Conservation (phyloP, 1,140 invertebrate genomes). For the Diorhabda sublineata region DNA sequence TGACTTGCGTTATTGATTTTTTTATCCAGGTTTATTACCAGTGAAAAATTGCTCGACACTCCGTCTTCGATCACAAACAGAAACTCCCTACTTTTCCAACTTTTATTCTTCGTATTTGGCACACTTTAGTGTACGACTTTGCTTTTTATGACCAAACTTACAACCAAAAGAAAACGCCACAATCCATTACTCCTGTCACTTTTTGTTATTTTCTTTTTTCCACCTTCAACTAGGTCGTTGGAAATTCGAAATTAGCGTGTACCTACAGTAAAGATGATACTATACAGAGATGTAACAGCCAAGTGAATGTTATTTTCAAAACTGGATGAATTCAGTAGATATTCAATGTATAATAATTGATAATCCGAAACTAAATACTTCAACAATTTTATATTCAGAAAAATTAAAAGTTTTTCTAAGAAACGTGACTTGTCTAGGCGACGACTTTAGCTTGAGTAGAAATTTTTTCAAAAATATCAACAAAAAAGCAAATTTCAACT, state of each 20-base stretch:
- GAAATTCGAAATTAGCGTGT: neutral
- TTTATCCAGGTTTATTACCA: neutral
- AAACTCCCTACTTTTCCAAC: neutral
- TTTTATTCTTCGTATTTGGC: neutral
- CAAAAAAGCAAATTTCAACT: too few species aligned
- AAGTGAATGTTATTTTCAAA: too few species aligned
- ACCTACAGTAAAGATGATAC: neutral
- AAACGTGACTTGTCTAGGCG: too few species aligned
- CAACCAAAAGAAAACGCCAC: neutral
- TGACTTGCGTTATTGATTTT: neutral
- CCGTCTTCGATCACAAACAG: neutral
- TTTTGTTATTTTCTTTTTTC: conserved; percentile 1
- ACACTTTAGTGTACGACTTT: neutral
- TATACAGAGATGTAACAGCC: too few species aligned
- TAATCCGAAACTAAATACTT: too few species aligned
- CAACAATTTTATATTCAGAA: too few species aligned
- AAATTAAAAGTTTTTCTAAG: too few species aligned
- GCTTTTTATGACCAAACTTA: neutral
- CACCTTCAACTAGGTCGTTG: neutral
- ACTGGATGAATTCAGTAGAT: too few species aligned
- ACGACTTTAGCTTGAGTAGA: too few species aligned
- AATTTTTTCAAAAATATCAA: too few species aligned
- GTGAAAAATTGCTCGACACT: neutral
- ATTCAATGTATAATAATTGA: too few species aligned
- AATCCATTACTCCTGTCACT: conserved; percentile 2